Evolutionary conservation across 2,797 vertebrate genomes (phyloP).

Genomic region (Lagodon rhomboides): DNA sequence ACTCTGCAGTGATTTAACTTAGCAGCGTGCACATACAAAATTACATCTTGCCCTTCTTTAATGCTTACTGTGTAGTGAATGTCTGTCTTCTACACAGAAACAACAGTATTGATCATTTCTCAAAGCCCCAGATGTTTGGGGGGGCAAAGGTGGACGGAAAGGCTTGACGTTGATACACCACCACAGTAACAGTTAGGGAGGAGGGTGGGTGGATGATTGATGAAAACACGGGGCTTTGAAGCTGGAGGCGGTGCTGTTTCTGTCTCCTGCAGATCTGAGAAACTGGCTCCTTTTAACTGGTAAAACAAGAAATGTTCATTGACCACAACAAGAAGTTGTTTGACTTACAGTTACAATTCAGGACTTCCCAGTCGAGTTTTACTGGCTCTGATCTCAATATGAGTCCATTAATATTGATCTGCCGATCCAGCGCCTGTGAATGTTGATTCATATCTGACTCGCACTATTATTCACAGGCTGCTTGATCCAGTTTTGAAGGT

Average conservation of each 20-base stretch:
- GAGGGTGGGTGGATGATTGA: not conserved
- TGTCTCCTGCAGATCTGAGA: not conserved
- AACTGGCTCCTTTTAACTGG: not conserved
- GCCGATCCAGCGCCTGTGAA: too few species aligned
- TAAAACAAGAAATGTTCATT: not conserved
- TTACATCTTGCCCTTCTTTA: not conserved
- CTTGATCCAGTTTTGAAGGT: too few species aligned
- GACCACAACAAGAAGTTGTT: not conserved
- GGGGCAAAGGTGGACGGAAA: not conserved
- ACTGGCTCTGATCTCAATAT: not conserved
- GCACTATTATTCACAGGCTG: too few species aligned
- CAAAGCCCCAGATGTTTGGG: not conserved
- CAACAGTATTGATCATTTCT: constrained; percentile 21
- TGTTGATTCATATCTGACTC: too few species aligned
- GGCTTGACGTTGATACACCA: not conserved
- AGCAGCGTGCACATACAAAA: not conserved
- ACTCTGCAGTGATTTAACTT: not conserved
- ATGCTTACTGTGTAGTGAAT: not conserved
- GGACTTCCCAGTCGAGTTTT: not conserved
- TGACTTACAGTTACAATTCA: not conserved
- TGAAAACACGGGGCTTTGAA: not conserved
- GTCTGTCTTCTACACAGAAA: constrained; percentile 5
- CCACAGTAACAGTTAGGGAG: not conserved
- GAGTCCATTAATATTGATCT: too few species aligned
- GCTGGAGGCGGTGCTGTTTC: not conserved